Evolutionary conservation across 2,113 vertebrate genomes (phyloP), one percentile per base, ranked within the genome.

Genomic region (Thunnus maccoyii): DNA sequence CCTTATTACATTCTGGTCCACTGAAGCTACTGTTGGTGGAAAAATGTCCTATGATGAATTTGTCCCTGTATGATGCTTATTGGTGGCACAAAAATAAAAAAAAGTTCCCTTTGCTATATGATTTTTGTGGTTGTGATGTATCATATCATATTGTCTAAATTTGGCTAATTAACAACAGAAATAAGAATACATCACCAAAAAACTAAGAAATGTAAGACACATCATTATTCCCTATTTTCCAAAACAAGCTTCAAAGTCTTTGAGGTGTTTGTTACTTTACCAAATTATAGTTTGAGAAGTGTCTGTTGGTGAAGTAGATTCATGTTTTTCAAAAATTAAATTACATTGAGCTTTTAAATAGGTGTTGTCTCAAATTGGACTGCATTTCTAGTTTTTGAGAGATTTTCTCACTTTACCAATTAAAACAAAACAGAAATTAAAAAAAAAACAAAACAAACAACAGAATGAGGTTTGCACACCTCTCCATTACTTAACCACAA

Each of bases 321-420:
- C 51, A 15, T 52, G 22, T 55, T 55, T 32, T 56, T 63, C 12
- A 47, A 16, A 41, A 52, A 73, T 74, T 50, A 63, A 71, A 71
- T 3, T 0, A 25, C 15, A 5, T 6, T 20, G 17, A 60, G 57
- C 16, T 32, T 51, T 32, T n/a, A n/a, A 18, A 52, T 2, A 32
- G 51, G n/a, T 55, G 22, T 17, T 44, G 2, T 55, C 8, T 55
- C n/a, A 69, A 5, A 36, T 52, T n/a, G n/a, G 32, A 69, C 3
- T 5, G 15, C 13, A 73, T 12, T 10, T 48, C 14, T 30, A 30
- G 41, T 13, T 55, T 44, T 30, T 17, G 55, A 25, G 25, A 41
- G 1, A 32, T 32, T 51, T 66, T 25, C 3, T 66, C 14, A 25
- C 36, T 25, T 58, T 5, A 13, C 10, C 1, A n/a, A 10, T 20